phyloP scores from a whole-genome alignment of 2,797 vertebrate genomes.

The Moxostoma hubbsi region DNA sequence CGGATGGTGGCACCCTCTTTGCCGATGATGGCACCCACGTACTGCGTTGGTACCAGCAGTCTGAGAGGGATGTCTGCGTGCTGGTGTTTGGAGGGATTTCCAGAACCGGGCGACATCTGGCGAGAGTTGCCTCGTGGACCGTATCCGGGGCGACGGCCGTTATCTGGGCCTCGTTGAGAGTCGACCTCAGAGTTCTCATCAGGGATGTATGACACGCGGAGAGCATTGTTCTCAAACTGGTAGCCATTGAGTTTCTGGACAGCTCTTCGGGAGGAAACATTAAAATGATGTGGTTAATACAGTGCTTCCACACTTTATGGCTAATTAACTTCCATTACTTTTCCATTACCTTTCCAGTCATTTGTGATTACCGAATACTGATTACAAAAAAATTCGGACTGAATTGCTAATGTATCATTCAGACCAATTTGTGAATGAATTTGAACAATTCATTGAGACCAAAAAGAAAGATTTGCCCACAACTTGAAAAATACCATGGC shows the following conservation, averaged over 20 bases:
- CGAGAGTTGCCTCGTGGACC: conserved; percentile 79
- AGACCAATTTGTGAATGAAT: too few relatives aligned
- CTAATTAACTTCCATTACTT: too few relatives aligned
- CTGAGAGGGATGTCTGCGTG: conserved; percentile 90
- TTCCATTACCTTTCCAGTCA: too few relatives aligned
- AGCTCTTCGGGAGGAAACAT: conserved; percentile 76
- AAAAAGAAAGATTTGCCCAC: too few relatives aligned
- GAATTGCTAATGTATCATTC: too few relatives aligned
- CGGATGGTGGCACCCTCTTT: conserved; percentile 95
- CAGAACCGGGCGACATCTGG: conserved; percentile 82
- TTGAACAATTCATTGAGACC: too few relatives aligned
- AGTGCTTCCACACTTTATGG: too few relatives aligned
- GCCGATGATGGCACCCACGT: conserved; percentile 94
- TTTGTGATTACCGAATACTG: too few relatives aligned
- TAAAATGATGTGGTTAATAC: too few relatives aligned
- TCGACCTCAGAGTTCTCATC: conserved; percentile 84
- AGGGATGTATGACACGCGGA: conserved; percentile 92
- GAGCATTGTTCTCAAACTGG: conserved; percentile 89
- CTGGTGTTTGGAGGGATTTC: conserved; percentile 83
- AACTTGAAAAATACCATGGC: too few relatives aligned
- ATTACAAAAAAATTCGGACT: too few relatives aligned
- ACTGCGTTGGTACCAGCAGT: conserved; percentile 92
- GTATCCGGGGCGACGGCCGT: conserved; percentile 83
- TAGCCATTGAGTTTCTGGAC: conserved; percentile 95
- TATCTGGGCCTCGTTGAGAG: conserved; percentile 82